These are phyloP conservation scores for Limnothrissa miodon DNA, from an alignment of 2,113 vertebrate genomes.

Conservation along the genomic window DNA sequence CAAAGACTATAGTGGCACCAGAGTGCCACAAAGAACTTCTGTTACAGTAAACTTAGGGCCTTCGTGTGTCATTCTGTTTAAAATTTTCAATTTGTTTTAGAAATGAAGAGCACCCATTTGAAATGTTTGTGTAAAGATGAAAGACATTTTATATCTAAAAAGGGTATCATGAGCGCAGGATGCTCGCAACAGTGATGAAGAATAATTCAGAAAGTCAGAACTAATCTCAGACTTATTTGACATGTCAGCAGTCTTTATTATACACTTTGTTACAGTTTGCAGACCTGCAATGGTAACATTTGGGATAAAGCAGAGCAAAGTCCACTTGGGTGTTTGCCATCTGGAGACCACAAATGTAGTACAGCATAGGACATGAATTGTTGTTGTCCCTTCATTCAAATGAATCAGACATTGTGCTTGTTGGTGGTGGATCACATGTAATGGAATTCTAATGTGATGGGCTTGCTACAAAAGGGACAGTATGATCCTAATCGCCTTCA, in stretches of 20 bases:
- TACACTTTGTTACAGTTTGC: neutral
- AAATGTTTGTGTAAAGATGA: neutral
- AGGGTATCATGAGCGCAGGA: neutral
- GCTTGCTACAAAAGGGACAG: conserved; percentile 46
- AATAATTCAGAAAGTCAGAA: neutral
- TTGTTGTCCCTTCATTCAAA: neutral
- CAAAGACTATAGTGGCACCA: neutral
- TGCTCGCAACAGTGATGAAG: neutral
- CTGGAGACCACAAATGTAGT: neutral
- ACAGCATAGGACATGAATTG: neutral
- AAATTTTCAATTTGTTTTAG: neutral
- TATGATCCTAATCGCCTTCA: conserved; percentile 40
- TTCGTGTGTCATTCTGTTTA: neutral
- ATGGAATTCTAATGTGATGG: conserved; percentile 33
- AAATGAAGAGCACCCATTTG: neutral
- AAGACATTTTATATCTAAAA: neutral
- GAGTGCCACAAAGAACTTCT: neutral
- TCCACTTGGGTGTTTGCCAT: neutral
- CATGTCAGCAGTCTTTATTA: neutral
- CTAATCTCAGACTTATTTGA: neutral
- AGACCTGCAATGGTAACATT: neutral
- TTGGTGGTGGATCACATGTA: conserved; percentile 18
- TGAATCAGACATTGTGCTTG: conserved; percentile 16
- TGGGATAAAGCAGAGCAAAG: neutral
- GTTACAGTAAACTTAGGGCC: neutral